These are phyloP conservation scores for Thunnus thynnus DNA, from an alignment of 2,113 vertebrate species.

Conservation along the genomic window DNA sequence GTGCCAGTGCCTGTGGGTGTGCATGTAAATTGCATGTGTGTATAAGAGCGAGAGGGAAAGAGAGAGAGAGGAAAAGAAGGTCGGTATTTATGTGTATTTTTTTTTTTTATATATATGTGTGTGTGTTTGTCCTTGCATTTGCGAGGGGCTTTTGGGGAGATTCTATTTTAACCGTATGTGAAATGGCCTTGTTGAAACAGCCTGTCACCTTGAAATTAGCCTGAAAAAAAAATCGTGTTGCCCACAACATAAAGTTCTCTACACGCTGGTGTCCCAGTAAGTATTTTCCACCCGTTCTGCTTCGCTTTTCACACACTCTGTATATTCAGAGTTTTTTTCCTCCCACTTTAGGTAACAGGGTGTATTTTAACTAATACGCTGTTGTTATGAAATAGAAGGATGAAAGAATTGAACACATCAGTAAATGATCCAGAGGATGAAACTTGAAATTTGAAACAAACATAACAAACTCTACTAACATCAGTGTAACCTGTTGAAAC, in stretches of 20 bases:
- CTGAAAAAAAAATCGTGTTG: background rate
- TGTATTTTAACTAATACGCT: background rate
- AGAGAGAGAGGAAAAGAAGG: background rate
- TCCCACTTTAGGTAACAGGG: background rate
- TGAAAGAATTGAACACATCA: no score
- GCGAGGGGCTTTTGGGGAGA: background rate
- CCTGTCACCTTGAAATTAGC: background rate
- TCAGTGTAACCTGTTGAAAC: constrained; percentile 6
- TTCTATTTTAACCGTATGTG: background rate
- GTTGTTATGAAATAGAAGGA: background rate
- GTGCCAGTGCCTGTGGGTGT: background rate
- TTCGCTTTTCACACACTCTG: background rate
- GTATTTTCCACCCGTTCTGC: background rate
- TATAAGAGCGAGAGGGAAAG: background rate
- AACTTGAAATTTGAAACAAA: no score
- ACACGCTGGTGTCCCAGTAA: background rate
- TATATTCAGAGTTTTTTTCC: background rate
- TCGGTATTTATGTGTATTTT: background rate
- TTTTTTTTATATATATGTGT: background rate
- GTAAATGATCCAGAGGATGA: no score
- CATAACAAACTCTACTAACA: background rate
- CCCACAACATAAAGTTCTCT: background rate
- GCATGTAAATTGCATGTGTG: constrained; percentile 12
- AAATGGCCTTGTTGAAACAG: background rate
- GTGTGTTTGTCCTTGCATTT: background rate